phyloP scores from a whole-genome alignment of 2,113 vertebrate species.

The Melanerpes formicivorus region DNA sequence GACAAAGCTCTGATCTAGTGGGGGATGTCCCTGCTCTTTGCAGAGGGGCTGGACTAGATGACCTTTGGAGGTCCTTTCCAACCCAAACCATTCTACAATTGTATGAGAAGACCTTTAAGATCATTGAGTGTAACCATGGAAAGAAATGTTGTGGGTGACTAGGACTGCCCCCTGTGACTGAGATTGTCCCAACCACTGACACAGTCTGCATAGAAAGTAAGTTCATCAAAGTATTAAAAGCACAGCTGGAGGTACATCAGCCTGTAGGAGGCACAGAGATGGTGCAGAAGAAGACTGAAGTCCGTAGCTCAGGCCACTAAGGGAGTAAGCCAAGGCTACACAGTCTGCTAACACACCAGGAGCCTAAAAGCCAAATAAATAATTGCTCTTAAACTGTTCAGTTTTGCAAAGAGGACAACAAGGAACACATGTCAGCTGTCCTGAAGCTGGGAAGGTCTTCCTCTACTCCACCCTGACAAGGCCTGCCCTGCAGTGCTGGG shows the following conservation, averaged over 20 bases:
- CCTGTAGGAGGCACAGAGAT: neutral
- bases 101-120: neutral
- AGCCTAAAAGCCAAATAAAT: neutral
- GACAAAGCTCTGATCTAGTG: no score
- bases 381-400: neutral
- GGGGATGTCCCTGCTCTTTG: no score
- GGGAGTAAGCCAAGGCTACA: neutral
- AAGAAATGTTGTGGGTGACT: no score
- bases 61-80: no score
- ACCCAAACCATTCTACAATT: no score
- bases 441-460: neutral
- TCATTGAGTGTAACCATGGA: neutral
- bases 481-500: neutral
- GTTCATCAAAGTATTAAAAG: neutral
- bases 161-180: neutral
- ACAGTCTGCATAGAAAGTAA: fast-evolving
- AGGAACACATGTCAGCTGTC: neutral
- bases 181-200: neutral
- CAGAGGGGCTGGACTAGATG: no score
- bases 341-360: neutral
- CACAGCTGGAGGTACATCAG: neutral
- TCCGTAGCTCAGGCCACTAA: neutral
- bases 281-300: neutral
- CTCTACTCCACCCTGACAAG: neutral
- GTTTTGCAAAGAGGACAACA: neutral